Conservation (phyloP, 2,797 vertebrate species). For the Benthosema pterotum region DNA sequence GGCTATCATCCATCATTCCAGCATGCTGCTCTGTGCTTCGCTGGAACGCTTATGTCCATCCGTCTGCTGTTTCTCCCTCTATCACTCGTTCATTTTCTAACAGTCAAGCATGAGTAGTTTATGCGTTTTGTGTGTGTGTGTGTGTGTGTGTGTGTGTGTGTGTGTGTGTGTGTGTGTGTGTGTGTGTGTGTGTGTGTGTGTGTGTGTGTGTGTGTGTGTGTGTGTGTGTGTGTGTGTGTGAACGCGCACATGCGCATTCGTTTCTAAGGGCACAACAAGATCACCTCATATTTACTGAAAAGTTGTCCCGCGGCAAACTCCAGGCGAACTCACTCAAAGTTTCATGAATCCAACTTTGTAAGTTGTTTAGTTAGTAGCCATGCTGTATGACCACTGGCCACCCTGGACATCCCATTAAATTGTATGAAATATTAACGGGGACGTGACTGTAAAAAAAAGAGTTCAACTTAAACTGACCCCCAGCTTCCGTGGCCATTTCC, state of each 20-base stretch:
- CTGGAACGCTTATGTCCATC: conserved; percentile 9
- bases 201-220: too few relatives aligned
- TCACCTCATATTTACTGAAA: conserved; percentile 14
- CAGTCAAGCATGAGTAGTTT: conserved; percentile 13
- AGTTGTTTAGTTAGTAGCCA: background rate
- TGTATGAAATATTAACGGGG: conserved; percentile 64
- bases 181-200: too few relatives aligned
- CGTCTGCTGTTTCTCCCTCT: background rate
- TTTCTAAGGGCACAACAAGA: background rate
- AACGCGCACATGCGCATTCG: too few relatives aligned
- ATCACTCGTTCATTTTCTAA: conserved; percentile 22
- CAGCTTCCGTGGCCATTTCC: conserved; percentile 23
- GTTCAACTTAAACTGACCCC: conserved; percentile 27
- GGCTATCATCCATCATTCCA: conserved; percentile 41
- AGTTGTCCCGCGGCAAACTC: conserved; percentile 3
- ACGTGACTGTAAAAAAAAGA: conserved; percentile 18
- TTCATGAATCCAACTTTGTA: background rate
- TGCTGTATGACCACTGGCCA: background rate
- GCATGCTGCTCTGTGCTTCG: conserved; percentile 20
- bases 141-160: too few relatives aligned
- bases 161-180: too few relatives aligned
- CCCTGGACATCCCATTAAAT: conserved; percentile 37
- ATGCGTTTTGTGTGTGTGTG: background rate
- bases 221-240: too few relatives aligned
- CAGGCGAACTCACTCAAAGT: background rate